Evolutionary conservation across 2,888 invertebrate species (phyloP), one percentile per base, ranked within the genome.

Genomic region (Anthophora plumipes): DNA sequence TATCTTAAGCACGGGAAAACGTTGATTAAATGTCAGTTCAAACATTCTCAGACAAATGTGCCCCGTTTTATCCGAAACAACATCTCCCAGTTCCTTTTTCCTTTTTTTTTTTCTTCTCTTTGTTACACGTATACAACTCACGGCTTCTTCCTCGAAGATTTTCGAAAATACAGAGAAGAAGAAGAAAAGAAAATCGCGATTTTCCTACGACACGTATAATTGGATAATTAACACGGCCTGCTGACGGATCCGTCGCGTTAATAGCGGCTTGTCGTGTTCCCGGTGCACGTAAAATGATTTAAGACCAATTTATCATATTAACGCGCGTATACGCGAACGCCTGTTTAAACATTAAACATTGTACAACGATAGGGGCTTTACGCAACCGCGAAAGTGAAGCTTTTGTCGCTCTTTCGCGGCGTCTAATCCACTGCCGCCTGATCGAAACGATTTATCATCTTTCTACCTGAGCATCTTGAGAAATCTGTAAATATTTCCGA

Each of bases 201-300:
- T 25, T 52, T 46, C 60, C 48, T 39, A 37, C 17, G 39, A 1
- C 46, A 59, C n/a, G n/a, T 37, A 41, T 63, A 41, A 46, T 46
- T 11, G 63, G 68, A 52, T 63, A 63, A 75, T 78, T 68, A 12
- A 25, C 43, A 4, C 14, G 17, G 17, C 59, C n/a, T 46, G 39
- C 25, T 4, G 46, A 46, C 52, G 22, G 71, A 72, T 76, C 71
- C 37, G 31, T 57, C 25, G 31, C 25, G 20, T 5, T 37, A 43
- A 60, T 25, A 14, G n/a, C 41, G 14, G 9, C 22, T 50, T 22
- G 7, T 25, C 41, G 20, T 31, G 9, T 14, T 5, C 20, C 14
- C 37, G n/a, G 64, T 55, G 22, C n/a, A 72, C 22, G 17, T 20
- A 3, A 11, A 61, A 11, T 41, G 25, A 70, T 52, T 70, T 41